phyloP scores from a whole-genome alignment of 2,888 invertebrate genomes.

The Drosophila atripex region DNA sequence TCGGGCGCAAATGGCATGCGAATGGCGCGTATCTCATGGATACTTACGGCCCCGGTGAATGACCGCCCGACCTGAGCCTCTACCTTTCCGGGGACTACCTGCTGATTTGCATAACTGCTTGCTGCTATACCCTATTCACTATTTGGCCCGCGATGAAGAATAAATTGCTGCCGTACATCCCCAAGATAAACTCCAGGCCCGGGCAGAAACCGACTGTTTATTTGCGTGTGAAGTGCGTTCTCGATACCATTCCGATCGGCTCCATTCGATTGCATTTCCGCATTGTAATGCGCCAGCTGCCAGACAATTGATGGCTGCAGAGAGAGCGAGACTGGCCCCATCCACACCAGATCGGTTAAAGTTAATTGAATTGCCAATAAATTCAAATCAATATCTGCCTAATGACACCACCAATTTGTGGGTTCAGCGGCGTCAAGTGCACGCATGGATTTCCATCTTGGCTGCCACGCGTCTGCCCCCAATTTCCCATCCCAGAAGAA shows the following conservation, averaged over 20 bases:
- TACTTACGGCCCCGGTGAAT: constrained; percentile 36
- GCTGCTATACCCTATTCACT: constrained; percentile 19
- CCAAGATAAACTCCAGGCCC: constrained; percentile 37
- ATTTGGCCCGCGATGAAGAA: constrained; percentile 14
- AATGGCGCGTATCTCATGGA: constrained; percentile 42
- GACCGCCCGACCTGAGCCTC: constrained; percentile 27
- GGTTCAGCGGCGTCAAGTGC: constrained; percentile 44
- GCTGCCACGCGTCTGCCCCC: constrained; percentile 44
- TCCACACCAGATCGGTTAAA: constrained; percentile 29
- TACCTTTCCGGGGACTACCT: constrained; percentile 45
- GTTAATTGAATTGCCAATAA: constrained; percentile 61
- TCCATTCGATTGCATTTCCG: constrained; percentile 66
- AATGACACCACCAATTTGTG: constrained; percentile 53
- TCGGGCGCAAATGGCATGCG: constrained; percentile 39
- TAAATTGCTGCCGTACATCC: constrained; percentile 49
- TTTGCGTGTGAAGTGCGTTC: constrained; percentile 72
- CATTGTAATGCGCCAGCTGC: constrained; percentile 46
- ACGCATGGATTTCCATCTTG: constrained; percentile 17
- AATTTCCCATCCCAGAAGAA: constrained; percentile 23
- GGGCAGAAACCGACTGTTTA: constrained; percentile 37
- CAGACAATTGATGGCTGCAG: constrained; percentile 31
- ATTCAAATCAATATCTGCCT: constrained; percentile 60
- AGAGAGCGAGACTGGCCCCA: neutral
- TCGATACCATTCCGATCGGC: constrained; percentile 47
- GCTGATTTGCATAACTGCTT: constrained; percentile 51